phyloP scores from a whole-genome alignment of 2,797 vertebrate species.

The Parauchenoglanis ngamensis region DNA sequence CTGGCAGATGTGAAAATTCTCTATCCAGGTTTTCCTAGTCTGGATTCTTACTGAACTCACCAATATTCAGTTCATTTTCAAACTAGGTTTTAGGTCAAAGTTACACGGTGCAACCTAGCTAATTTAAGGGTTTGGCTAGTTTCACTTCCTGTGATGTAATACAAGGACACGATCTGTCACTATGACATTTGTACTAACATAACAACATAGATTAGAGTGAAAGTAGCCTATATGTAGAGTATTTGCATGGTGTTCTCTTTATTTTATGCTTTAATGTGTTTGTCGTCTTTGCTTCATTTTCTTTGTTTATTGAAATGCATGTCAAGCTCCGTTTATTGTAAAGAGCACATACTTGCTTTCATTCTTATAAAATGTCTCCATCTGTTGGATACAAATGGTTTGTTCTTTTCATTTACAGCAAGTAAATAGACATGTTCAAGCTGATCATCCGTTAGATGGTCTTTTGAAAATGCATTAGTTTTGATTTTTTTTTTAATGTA shows the following conservation, averaged over 20 bases:
- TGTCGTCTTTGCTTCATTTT: background rate
- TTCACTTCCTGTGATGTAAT: conserved; percentile 37
- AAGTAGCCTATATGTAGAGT: background rate
- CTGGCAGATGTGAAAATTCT: background rate
- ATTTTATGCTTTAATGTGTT: background rate
- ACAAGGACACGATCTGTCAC: background rate
- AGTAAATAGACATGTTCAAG: background rate
- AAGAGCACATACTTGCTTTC: background rate
- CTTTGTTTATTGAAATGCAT: background rate
- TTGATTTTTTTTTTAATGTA: background rate
- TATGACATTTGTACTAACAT: background rate
- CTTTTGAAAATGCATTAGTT: background rate
- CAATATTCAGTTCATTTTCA: background rate
- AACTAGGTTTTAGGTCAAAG: background rate
- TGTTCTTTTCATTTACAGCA: background rate
- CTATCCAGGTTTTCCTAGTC: background rate
- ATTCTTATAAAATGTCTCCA: conserved; percentile 38
- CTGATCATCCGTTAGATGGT: background rate
- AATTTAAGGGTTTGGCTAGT: conserved; percentile 10
- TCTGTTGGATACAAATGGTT: conserved; percentile 19
- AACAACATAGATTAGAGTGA: background rate
- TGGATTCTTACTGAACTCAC: conserved; percentile 8
- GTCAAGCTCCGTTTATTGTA: background rate
- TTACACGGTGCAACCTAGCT: background rate
- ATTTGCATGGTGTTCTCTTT: background rate